Evolutionary conservation across 2,797 vertebrate genomes (phyloP).

Genomic region (Bovichtus variegatus): DNA sequence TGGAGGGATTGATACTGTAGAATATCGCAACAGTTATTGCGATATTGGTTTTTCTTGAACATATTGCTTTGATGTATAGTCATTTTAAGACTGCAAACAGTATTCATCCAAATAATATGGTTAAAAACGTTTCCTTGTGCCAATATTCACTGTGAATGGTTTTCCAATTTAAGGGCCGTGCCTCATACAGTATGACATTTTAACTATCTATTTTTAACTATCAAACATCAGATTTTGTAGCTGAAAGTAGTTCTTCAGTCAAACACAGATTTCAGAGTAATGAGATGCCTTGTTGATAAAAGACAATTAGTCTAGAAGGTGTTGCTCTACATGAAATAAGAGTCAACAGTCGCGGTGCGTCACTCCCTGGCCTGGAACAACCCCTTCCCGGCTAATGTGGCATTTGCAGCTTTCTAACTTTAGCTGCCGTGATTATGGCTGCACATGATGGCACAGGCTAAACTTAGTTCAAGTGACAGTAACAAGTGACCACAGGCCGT

Average conservation of each 20-base stretch:
- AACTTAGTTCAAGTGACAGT: constrained; percentile 72
- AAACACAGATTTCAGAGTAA: constrained; percentile 10
- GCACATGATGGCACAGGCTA: constrained; percentile 49
- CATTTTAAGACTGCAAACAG: neutral
- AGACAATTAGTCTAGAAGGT: neutral
- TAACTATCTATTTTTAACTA: neutral
- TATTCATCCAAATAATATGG: neutral
- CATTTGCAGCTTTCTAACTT: constrained; percentile 64
- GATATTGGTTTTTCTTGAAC: neutral
- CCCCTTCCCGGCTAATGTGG: constrained; percentile 35
- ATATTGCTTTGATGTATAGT: neutral
- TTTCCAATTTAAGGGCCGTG: neutral
- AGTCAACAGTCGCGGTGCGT: constrained; percentile 2
- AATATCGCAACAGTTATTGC: neutral
- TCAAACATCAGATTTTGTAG: neutral
- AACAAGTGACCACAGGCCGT: constrained; percentile 37
- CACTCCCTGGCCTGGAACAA: constrained; percentile 14
- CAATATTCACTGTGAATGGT: neutral
- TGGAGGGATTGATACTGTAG: neutral
- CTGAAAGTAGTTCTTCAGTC: neutral
- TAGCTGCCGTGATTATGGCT: constrained; percentile 55
- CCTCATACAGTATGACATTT: neutral
- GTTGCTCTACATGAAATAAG: constrained; percentile 5
- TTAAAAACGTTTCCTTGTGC: neutral
- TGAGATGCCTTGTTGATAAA: neutral